Evolutionary conservation across 2,888 invertebrate genomes (phyloP).

Genomic region (Ethmia dodecea): DNA sequence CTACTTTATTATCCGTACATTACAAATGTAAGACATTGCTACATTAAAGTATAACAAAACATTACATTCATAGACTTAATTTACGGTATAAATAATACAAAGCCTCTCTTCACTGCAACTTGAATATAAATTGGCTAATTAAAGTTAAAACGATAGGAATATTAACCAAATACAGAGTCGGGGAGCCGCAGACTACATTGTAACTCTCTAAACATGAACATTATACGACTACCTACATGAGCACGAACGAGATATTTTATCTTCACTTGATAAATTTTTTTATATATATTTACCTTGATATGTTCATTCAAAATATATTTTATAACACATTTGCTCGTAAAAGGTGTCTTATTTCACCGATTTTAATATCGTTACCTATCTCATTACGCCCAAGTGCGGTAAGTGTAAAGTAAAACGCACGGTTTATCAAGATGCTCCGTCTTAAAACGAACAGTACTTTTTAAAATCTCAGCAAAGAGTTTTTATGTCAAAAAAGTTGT

Average conservation of each 20-base stretch:
- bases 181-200: slow-evolving; percentile 4
- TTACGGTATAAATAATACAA: slow-evolving; percentile 61
- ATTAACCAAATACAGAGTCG: slow-evolving; percentile 42
- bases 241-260: slow-evolving; percentile 27
- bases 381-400: too few species aligned
- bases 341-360: too few species aligned
- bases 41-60: slow-evolving; percentile 30
- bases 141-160: slow-evolving; percentile 58
- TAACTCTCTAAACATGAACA: slow-evolving; percentile 18
- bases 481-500: too few species aligned
- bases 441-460: too few species aligned
- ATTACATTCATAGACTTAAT: slow-evolving; percentile 42
- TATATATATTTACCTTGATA: too few species aligned
- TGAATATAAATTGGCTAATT: slow-evolving; percentile 70
- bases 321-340: too few species aligned
- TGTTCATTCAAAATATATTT: too few species aligned
- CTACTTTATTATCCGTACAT: not conserved
- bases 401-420: too few species aligned
- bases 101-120: slow-evolving; percentile 61
- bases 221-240: slow-evolving; percentile 22
- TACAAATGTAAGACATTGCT: slow-evolving; percentile 3
- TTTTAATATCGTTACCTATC: too few species aligned
- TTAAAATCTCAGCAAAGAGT: too few species aligned
- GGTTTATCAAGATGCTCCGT: too few species aligned
- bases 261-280: too few species aligned